phyloP scores from a whole-genome alignment of 1,140 invertebrate genomes.

The Limonius californicus region DNA sequence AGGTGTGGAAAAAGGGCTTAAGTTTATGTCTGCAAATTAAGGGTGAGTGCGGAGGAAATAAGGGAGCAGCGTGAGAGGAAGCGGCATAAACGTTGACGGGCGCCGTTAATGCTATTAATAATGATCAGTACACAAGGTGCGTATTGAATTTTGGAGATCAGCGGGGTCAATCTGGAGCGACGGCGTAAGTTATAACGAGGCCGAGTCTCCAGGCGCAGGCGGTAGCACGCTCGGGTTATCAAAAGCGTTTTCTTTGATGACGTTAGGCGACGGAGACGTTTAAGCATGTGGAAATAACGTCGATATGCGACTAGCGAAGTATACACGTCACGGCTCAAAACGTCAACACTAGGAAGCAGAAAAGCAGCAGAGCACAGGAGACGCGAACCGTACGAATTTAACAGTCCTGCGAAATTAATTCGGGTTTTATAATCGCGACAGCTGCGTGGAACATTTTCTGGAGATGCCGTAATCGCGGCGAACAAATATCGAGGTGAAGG shows the following conservation, averaged over 20 bases:
- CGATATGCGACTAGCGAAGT: slow-evolving; percentile 24
- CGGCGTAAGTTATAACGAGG: slow-evolving; percentile 25
- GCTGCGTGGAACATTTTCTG: background rate
- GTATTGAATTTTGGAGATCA: slow-evolving; percentile 5
- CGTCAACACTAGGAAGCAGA: slow-evolving; percentile 13
- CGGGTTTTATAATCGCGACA: background rate
- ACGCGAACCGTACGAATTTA: background rate
- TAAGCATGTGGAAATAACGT: slow-evolving; percentile 37
- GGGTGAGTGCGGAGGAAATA: too few species aligned
- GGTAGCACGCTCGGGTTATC: slow-evolving; percentile 34
- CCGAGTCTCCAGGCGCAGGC: slow-evolving; percentile 26
- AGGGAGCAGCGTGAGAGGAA: too few species aligned
- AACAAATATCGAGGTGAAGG: background rate
- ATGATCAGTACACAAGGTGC: background rate
- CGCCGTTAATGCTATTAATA: too few species aligned
- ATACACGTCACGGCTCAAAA: slow-evolving; percentile 12
- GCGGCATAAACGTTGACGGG: too few species aligned
- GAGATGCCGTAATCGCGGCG: background rate
- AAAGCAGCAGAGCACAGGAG: background rate
- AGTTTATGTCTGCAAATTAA: too few species aligned
- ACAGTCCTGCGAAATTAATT: background rate
- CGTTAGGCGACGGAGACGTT: slow-evolving; percentile 26
- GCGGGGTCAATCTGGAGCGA: background rate
- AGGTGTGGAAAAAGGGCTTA: too few species aligned
- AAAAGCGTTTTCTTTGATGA: slow-evolving; percentile 34